Evolutionary conservation across 2,888 invertebrate species (phyloP).

Genomic region (Diplazon laetatorius): DNA sequence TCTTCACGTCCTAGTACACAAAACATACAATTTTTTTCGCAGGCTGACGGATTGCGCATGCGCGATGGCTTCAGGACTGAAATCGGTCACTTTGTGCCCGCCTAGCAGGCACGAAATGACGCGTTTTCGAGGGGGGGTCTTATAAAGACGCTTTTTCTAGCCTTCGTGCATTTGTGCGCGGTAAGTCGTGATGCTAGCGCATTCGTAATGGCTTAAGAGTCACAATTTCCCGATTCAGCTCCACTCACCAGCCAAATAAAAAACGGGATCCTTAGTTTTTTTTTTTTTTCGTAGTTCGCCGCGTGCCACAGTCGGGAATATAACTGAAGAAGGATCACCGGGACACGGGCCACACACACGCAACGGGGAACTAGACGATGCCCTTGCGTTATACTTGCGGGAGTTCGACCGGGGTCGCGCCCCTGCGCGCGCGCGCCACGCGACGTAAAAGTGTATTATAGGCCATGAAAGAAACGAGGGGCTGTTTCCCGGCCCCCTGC

Average conservation of each 20-base stretch:
- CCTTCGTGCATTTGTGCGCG: constrained; percentile 6
- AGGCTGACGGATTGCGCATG: too few species aligned
- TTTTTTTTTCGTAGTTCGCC: constrained; percentile 27
- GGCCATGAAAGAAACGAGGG: constrained; percentile 70
- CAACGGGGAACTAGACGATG: constrained; percentile 33
- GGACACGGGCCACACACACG: constrained; percentile 21
- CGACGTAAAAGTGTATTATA: constrained; percentile 75
- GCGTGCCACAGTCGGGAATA: constrained; percentile 28
- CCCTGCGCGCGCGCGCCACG: constrained; percentile 65
- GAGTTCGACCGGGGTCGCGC: constrained; percentile 65
- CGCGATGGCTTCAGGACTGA: too few species aligned
- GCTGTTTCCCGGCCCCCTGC: constrained; percentile 56
- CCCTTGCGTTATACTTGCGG: constrained; percentile 50
- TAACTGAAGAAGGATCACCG: constrained; percentile 16
- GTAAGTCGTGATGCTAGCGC: constrained; percentile 26
- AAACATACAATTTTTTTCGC: too few species aligned
- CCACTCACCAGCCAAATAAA: constrained; percentile 32
- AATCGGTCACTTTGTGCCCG: too few species aligned
- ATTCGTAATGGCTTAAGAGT: constrained; percentile 59
- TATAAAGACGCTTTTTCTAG: constrained; percentile 51
- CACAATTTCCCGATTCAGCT: constrained; percentile 64
- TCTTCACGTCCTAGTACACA: too few species aligned
- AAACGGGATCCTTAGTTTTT: too few species aligned
- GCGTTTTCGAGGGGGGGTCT: constrained; percentile 51
- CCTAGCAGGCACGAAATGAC: too few species aligned